phyloP scores from a whole-genome alignment of 2,888 invertebrate genomes.

The Lithophane leautieri region DNA sequence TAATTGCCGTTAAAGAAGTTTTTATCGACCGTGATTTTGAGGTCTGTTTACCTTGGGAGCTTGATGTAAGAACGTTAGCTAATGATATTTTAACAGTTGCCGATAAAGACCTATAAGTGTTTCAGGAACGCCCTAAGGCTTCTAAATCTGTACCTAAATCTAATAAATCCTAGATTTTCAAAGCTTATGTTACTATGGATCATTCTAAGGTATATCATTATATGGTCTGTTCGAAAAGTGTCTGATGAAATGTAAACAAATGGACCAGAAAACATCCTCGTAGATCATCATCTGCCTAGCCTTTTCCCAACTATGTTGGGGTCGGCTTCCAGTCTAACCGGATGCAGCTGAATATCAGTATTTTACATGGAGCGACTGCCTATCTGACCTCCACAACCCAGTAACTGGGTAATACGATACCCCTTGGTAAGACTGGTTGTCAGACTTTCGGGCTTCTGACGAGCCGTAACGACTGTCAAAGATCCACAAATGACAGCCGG shows the following conservation, averaged over 20 bases:
- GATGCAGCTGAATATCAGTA: too few species aligned
- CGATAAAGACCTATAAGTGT: background rate
- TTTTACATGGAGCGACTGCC: too few species aligned
- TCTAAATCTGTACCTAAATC: slow-evolving; percentile 13
- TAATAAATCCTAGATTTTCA: background rate
- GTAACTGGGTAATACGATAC: too few species aligned
- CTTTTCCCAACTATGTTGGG: too few species aligned
- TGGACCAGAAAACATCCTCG: background rate
- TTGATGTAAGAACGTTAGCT: slow-evolving; percentile 29
- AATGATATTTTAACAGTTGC: slow-evolving; percentile 22
- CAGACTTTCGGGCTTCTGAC: too few species aligned
- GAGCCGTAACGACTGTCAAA: too few species aligned
- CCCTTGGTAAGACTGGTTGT: too few species aligned
- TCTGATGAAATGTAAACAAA: background rate
- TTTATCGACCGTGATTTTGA: slow-evolving; percentile 18
- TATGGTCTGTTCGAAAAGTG: background rate
- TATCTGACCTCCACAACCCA: too few species aligned
- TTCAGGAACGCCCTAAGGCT: background rate
- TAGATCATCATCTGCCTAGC: too few species aligned
- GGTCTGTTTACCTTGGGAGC: slow-evolving; percentile 9
- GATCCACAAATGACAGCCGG: too few species aligned
- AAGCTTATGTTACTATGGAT: slow-evolving; percentile 6
- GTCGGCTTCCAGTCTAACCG: too few species aligned
- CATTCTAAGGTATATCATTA: background rate
- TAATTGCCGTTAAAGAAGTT: slow-evolving; percentile 28